Conservation (phyloP, 1,140 invertebrate genomes). For the Aphidius gifuensis region DNA sequence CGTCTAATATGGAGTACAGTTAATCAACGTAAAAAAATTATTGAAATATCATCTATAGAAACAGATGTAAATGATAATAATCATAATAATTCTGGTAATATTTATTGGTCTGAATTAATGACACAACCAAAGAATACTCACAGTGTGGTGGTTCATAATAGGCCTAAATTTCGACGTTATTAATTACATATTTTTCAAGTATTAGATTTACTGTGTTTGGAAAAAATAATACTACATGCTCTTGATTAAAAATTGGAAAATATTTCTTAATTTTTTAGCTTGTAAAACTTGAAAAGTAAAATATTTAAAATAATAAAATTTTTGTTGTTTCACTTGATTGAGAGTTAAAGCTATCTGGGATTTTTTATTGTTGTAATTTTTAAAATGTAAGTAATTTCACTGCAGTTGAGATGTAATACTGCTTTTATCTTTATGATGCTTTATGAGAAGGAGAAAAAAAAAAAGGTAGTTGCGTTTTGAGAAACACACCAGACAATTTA, state of each 20-base stretch:
- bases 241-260: no score
- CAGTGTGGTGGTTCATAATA: conserved; percentile 4
- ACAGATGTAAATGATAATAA: conserved; percentile 1
- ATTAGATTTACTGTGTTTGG: no score
- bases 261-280: no score
- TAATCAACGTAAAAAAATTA: neutral
- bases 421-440: neutral
- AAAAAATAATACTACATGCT: no score
- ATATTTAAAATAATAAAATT: no score
- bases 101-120: conserved; percentile 37
- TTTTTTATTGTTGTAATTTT: no score
- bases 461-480: neutral
- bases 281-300: no score
- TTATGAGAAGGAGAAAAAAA: neutral
- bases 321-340: no score
- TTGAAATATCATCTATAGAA: neutral
- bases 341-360: no score
- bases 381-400: no score
- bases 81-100: conserved; percentile 13
- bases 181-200: no score
- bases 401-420: neutral
- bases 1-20: conserved; percentile 27
- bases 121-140: conserved; percentile 13
- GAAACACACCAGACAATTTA: neutral
- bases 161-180: neutral